A percentile compares a stretch with the other conserved stretches of the same genome.
These are phyloP conservation scores for Syrrhaptes paradoxus DNA, from an alignment of 2,113 vertebrate genomes.

Conservation along the genomic window DNA sequence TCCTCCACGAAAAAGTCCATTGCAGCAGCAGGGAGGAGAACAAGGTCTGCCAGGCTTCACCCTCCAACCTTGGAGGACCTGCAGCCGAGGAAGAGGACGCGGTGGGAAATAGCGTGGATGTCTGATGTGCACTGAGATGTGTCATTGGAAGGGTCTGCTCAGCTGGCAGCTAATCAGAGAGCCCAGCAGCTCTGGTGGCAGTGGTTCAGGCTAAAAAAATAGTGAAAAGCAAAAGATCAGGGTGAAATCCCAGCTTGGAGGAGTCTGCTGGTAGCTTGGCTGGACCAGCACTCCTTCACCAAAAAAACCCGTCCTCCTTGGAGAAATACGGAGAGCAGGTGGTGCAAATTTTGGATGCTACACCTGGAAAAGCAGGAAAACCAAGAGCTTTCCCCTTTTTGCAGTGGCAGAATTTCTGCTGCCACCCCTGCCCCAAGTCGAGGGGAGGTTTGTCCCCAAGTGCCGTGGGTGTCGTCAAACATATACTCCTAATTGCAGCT, in stretches of 20 bases:
- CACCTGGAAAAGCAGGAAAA: neutral
- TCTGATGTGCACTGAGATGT: neutral
- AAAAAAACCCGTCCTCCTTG: neutral
- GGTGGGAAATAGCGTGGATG: neutral
- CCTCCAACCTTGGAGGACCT: neutral
- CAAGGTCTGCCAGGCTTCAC: neutral
- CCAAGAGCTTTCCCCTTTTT: neutral
- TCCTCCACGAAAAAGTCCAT: neutral
- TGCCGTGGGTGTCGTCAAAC: slow-evolving; percentile 50
- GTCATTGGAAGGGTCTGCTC: neutral
- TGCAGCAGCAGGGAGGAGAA: neutral
- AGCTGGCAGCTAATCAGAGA: slow-evolving; percentile 25
- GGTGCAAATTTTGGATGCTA: neutral
- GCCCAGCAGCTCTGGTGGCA: slow-evolving; percentile 28
- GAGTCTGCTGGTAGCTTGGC: neutral
- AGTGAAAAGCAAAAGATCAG: neutral
- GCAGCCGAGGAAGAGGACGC: neutral
- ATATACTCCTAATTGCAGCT: slow-evolving; percentile 82
- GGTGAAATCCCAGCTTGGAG: slow-evolving; percentile 4
- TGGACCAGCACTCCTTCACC: neutral
- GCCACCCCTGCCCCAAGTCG: neutral
- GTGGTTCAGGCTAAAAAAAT: slow-evolving; percentile 26
- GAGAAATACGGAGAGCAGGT: neutral
- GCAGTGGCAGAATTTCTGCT: neutral
- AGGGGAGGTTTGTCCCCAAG: slow-evolving; percentile 1